Conservation (phyloP, 2,888 invertebrate species). For the Eupeodes luniger region DNA sequence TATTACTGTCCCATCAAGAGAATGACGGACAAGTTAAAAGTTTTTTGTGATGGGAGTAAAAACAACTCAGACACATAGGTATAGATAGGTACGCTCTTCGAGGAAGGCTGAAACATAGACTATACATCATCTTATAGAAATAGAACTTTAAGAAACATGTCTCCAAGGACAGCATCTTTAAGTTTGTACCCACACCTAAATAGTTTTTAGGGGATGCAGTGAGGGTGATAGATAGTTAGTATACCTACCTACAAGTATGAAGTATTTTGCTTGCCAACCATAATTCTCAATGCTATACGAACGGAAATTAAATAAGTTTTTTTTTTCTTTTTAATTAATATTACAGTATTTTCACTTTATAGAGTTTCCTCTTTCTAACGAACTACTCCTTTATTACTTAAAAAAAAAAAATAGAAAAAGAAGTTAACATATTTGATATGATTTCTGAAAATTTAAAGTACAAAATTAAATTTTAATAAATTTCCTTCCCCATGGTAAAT, state of each 20-base stretch:
- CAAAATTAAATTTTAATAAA: slow-evolving; percentile 65
- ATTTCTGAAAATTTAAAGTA: slow-evolving; percentile 39
- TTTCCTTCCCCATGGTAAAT: slow-evolving; percentile 36
- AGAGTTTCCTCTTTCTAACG: slow-evolving; percentile 14
- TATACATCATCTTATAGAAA: not conserved
- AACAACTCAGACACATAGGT: not conserved
- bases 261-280: slow-evolving; percentile 21
- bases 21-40: slow-evolving; percentile 23
- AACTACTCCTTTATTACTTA: not conserved
- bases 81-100: no score
- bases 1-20: not conserved
- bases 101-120: not conserved
- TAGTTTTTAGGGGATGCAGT: not conserved
- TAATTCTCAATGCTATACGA: slow-evolving; percentile 8
- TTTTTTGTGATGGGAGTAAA: not conserved
- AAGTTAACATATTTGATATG: slow-evolving; percentile 7
- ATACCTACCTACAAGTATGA: not conserved
- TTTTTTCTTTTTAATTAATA: slow-evolving; percentile 9
- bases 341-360: slow-evolving; percentile 9
- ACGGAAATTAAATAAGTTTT: slow-evolving; percentile 42
- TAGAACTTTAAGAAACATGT: slow-evolving; percentile 14
- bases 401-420: not conserved
- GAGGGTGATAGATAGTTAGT: not conserved
- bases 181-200: not conserved
- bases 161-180: slow-evolving; percentile 24